Evolutionary conservation across 2,797 vertebrate species (phyloP), one percentile per base, ranked within the genome.

Genomic region (Lacerta viridis): DNA sequence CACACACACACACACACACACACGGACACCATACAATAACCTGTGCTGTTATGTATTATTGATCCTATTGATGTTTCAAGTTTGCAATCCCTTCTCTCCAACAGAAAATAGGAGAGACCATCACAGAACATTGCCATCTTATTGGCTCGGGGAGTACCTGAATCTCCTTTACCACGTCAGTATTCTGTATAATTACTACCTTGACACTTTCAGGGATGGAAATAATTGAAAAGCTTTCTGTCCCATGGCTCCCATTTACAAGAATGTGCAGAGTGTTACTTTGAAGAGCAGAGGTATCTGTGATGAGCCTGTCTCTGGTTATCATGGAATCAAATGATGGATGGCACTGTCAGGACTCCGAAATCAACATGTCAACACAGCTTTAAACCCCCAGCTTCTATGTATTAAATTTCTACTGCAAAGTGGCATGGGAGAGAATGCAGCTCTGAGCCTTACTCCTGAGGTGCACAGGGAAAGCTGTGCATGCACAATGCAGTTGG

Each of bases 261-360:
- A 71, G 23, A 36, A 50, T 27, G 25, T 13, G 36, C 17, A 29
- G 72, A 64, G 25, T 15, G 25, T 27, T 5, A 7, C 55, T 36
- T 23, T 11, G 46, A 43, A 29, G 10, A 20, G 50, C 46, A 7
- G 6, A 41, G 13, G 17, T 9, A 9, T 23, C 25, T 29, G 74
- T 55, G 27, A 87, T 72, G 25, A 59, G 66, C 4, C 33, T 41
- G 77, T 80, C 50, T 55, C 66, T 59, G 33, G 64, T 71, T 59
- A 27, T 39, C 46, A 41, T 9, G 5, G 77, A 87, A 72, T 71
- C 36, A 55, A 72, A 20, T 87, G 85, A 80, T 80, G 85, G 66
- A 87, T 87, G 78, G 5, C 33, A 20, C 18, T 87, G 77, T 80
- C 85, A 80, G 9, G 46, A 36, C 20, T 41, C 36, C n/a, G 68